phyloP scores from a whole-genome alignment of 2,113 vertebrate genomes.

The Hemicordylus capensis region DNA sequence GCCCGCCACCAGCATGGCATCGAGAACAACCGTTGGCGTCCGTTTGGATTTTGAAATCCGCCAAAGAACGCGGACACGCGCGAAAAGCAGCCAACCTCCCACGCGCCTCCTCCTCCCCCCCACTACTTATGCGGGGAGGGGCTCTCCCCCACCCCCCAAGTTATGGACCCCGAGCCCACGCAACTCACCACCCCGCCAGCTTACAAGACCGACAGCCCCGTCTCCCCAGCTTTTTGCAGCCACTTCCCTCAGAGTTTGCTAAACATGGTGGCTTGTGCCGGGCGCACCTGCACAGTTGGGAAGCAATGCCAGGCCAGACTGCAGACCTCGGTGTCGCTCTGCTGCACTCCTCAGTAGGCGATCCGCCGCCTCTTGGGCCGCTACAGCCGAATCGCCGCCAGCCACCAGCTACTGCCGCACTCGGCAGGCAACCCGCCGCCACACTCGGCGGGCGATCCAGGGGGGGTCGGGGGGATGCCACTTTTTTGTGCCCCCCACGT shows the following conservation, averaged over 20 bases:
- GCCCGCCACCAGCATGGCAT: conserved; percentile 24
- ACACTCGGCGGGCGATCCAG: no score
- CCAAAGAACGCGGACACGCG: conserved; percentile 28
- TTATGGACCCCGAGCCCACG: not conserved
- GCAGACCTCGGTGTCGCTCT: no score
- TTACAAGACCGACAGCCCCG: not conserved
- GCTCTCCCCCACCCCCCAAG: no score
- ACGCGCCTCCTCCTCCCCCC: not conserved
- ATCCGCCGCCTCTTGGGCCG: no score
- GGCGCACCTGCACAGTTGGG: no score
- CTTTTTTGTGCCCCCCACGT: no score
- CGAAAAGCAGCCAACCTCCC: not conserved
- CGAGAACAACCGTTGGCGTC: conserved; percentile 24
- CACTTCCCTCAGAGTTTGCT: conserved; percentile 58
- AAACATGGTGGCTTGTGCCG: conserved; percentile 70
- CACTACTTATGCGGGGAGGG: not conserved
- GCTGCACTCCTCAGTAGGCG: no score
- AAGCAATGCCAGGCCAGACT: no score
- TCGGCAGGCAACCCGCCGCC: no score
- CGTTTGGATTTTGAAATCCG: conserved; percentile 62
- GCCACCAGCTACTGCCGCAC: no score
- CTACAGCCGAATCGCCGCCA: no score
- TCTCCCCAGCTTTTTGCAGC: not conserved
- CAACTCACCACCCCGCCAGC: not conserved
- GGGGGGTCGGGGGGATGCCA: no score